Percentiles rank a stretch among this genome's conserved stretches.
Evolutionary conservation across 2,113 vertebrate genomes (phyloP).

Genomic region (Synchiropus splendidus): DNA sequence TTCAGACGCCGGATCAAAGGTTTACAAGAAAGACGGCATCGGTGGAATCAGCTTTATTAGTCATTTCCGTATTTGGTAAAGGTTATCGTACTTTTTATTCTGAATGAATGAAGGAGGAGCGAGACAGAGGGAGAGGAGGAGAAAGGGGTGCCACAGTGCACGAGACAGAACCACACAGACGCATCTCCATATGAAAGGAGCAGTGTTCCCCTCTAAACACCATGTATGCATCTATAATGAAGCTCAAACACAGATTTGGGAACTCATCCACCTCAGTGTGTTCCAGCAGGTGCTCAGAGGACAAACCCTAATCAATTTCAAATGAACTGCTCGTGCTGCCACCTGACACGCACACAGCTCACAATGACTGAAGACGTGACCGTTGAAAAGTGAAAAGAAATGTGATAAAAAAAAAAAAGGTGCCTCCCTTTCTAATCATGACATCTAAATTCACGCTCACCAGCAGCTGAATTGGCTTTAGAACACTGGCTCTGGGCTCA

Average conservation of each 20-base stretch:
- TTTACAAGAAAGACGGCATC: slow-evolving; percentile 19
- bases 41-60: neutral
- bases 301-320: slow-evolving; percentile 51
- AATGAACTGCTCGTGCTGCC: slow-evolving; percentile 36
- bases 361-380: neutral
- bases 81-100: slow-evolving; percentile 9
- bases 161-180: slow-evolving; percentile 21
- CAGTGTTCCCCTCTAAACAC: slow-evolving; percentile 47
- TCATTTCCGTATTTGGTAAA: slow-evolving; percentile 3
- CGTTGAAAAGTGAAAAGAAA: slow-evolving; percentile 2
- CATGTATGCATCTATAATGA: slow-evolving; percentile 54
- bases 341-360: slow-evolving; percentile 37
- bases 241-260: slow-evolving; percentile 45
- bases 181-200: slow-evolving; percentile 64
- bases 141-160: slow-evolving; percentile 38
- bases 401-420: slow-evolving; percentile 24
- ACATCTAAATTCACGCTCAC: slow-evolving; percentile 19
- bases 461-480: slow-evolving; percentile 24
- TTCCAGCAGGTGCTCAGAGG: slow-evolving; percentile 54
- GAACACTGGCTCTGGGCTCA: no score
- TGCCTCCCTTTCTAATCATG: slow-evolving; percentile 26
- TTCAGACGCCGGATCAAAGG: slow-evolving; percentile 35
- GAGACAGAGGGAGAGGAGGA: slow-evolving; percentile 11
- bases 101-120: slow-evolving; percentile 13
- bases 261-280: slow-evolving; percentile 36